Evolutionary conservation across 2,113 vertebrate genomes (phyloP).

Genomic region (Fukomys damarensis): DNA sequence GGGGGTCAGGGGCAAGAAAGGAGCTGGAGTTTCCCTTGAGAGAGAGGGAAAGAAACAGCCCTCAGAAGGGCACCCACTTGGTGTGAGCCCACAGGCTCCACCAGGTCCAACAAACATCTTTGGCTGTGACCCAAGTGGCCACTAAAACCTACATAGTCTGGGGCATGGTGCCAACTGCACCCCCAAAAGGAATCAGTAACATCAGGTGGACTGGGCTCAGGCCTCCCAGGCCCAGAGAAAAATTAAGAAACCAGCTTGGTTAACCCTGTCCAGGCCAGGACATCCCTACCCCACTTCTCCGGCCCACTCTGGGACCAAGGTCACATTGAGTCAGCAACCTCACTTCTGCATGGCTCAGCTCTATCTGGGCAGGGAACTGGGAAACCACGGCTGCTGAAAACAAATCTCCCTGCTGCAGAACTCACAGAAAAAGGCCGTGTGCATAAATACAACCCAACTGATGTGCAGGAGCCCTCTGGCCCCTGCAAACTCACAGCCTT

Average conservation of each 20-base stretch:
- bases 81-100: neutral
- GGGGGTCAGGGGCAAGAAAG: too few relatives aligned
- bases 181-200: neutral
- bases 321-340: neutral
- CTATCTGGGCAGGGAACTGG: neutral
- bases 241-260: neutral
- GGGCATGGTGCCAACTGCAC: neutral
- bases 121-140: neutral
- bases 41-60: neutral
- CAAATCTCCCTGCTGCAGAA: neutral
- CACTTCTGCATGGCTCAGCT: neutral
- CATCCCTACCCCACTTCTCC: neutral
- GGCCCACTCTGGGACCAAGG: neutral
- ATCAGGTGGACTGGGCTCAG: neutral
- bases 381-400: neutral
- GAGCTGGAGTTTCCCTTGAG: too few relatives aligned
- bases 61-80: neutral
- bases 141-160: neutral
- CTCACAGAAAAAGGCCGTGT: neutral
- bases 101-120: neutral
- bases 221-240: neutral
- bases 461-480: neutral
- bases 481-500: neutral
- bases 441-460: neutral
- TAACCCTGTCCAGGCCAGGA: neutral